Evolutionary conservation across 2,113 vertebrate species (phyloP).

Genomic region (Callocephalon fimbriatum): DNA sequence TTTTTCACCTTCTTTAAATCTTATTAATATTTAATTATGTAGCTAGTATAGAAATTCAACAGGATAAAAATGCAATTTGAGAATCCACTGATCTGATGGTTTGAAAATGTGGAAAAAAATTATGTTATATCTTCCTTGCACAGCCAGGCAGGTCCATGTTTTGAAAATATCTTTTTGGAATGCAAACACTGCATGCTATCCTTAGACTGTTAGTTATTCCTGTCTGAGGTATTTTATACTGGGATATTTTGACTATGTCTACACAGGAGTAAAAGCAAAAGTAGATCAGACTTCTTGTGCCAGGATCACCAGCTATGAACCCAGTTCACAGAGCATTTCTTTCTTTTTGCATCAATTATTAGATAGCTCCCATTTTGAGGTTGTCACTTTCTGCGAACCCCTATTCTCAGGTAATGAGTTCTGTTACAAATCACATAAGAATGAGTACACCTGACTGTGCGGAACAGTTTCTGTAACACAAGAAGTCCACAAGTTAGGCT

Average conservation of each 20-base stretch:
- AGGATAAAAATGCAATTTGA: background rate
- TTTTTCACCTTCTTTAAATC: background rate
- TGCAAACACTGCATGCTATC: background rate
- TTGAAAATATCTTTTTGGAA: background rate
- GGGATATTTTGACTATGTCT: background rate
- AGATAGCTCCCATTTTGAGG: background rate
- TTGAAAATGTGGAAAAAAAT: background rate
- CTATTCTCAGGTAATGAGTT: background rate
- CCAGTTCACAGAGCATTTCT: background rate
- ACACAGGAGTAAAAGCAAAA: background rate
- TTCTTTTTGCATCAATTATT: background rate
- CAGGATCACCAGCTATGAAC: background rate
- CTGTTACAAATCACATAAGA: fast-evolving
- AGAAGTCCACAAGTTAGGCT: background rate
- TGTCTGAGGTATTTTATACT: background rate
- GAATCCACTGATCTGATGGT: background rate
- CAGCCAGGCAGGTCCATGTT: background rate
- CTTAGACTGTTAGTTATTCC: background rate
- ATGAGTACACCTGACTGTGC: background rate
- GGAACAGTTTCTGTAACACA: background rate
- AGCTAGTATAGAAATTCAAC: background rate
- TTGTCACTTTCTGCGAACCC: background rate
- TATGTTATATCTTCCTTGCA: background rate
- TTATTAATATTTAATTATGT: background rate
- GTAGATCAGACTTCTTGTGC: background rate